Conservation (phyloP, 2,888 invertebrate genomes). For the Diploptera punctata region DNA sequence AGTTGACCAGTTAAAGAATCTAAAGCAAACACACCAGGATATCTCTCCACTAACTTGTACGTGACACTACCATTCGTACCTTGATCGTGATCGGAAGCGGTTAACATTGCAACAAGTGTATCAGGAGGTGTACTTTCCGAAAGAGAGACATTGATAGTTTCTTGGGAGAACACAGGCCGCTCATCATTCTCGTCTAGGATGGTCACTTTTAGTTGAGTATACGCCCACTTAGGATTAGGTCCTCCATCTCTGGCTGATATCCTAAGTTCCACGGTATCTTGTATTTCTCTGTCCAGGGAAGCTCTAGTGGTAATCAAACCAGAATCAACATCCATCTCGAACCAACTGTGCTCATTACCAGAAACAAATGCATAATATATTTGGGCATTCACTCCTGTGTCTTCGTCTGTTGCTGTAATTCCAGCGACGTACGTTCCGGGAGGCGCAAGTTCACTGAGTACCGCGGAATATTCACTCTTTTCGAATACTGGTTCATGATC, state of each 20-base stretch:
- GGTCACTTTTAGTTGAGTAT: slow-evolving; percentile 86
- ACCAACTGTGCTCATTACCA: slow-evolving; percentile 93
- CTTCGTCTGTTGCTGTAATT: slow-evolving; percentile 92
- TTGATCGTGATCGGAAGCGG: slow-evolving; percentile 90
- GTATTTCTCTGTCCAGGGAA: slow-evolving; percentile 80
- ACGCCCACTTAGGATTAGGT: slow-evolving; percentile 92
- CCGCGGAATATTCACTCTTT: slow-evolving; percentile 88
- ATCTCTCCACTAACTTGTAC: slow-evolving; percentile 79
- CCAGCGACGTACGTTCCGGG: slow-evolving; percentile 91
- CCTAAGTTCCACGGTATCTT: slow-evolving; percentile 85
- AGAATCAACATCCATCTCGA: slow-evolving; percentile 84
- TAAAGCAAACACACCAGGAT: slow-evolving; percentile 83
- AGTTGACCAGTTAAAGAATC: slow-evolving; percentile 87
- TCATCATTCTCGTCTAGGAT: slow-evolving; percentile 96
- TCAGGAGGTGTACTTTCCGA: slow-evolving; percentile 82
- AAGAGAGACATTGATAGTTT: slow-evolving; percentile 74
- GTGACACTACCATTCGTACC: slow-evolving; percentile 92
- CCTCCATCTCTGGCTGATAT: slow-evolving; percentile 94
- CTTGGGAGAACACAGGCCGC: slow-evolving; percentile 82
- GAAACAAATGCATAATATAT: slow-evolving; percentile 91
- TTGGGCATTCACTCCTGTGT: slow-evolving; percentile 92
- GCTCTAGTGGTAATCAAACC: slow-evolving; percentile 89
- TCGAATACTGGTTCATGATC: slow-evolving; percentile 96
- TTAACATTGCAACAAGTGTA: slow-evolving; percentile 81
- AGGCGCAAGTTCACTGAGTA: slow-evolving; percentile 89